Evolutionary conservation across 2,888 invertebrate species (phyloP).

Genomic region (Erebia ligea): DNA sequence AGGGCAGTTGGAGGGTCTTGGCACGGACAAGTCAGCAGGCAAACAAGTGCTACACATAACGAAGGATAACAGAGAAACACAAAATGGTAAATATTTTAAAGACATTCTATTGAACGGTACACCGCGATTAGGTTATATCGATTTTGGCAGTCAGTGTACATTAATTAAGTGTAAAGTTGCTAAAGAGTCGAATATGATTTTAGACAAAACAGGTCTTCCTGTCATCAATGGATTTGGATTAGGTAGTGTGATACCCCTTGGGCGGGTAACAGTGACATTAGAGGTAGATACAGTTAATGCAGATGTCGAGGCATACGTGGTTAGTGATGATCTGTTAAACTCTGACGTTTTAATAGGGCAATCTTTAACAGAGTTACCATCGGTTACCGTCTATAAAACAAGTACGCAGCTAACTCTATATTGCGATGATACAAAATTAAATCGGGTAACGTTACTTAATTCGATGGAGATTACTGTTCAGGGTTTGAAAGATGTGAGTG

Average conservation of each 20-base stretch:
- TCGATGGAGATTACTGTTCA: background rate
- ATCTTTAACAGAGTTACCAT: slow-evolving; percentile 12
- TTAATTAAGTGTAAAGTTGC: slow-evolving; percentile 22
- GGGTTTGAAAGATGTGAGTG: background rate
- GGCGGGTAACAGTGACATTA: background rate
- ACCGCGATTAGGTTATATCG: slow-evolving; percentile 26
- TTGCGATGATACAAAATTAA: slow-evolving; percentile 1
- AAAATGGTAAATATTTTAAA: slow-evolving; percentile 26
- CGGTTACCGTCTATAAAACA: background rate
- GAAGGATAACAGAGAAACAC: background rate
- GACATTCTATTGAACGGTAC: slow-evolving; percentile 23
- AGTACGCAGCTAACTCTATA: background rate
- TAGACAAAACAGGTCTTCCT: slow-evolving; percentile 6
- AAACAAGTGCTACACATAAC: background rate
- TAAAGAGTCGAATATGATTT: slow-evolving; percentile 1
- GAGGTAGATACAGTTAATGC: slow-evolving; percentile 6
- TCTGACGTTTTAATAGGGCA: slow-evolving; percentile 12
- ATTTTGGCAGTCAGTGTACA: slow-evolving; percentile 40
- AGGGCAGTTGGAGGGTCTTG: background rate
- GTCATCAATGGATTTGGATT: background rate
- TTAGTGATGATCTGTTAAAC: background rate
- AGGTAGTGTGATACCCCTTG: background rate
- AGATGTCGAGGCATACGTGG: slow-evolving; percentile 8
- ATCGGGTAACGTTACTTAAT: background rate
- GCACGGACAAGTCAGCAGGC: background rate